Percentiles rank a stretch among this genome's conserved stretches.
Evolutionary conservation across 2,113 vertebrate genomes (phyloP).

Genomic region (Coptodon bakossiorum): DNA sequence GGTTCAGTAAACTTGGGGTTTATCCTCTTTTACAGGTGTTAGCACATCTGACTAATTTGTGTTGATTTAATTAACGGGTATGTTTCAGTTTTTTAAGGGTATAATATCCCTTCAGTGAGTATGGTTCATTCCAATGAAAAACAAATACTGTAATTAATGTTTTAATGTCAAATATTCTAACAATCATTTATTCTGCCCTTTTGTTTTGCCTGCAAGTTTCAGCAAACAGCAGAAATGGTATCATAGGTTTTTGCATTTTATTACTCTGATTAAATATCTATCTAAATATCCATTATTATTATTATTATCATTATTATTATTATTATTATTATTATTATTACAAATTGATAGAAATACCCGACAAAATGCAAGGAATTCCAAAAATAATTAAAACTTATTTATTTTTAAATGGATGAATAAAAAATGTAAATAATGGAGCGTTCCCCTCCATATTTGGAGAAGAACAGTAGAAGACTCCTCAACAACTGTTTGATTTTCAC

Average conservation of each 20-base stretch:
- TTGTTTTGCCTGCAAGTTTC: background rate
- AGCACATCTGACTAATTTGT: background rate
- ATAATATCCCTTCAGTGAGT: background rate
- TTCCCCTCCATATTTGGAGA: background rate
- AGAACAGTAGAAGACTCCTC: background rate
- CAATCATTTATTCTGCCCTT: background rate
- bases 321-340: background rate
- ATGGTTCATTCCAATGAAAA: background rate
- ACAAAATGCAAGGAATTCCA: background rate
- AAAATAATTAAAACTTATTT: background rate
- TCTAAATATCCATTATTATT: background rate
- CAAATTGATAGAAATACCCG: rapidly evolving
- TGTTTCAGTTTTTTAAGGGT: background rate
- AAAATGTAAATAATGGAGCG: background rate
- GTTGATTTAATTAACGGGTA: background rate
- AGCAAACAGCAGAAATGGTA: background rate
- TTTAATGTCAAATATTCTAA: background rate
- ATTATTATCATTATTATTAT: background rate
- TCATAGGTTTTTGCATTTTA: background rate
- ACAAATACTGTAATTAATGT: background rate
- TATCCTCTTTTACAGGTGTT: background rate
- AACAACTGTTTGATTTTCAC: background rate
- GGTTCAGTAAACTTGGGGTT: background rate
- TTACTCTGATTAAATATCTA: background rate
- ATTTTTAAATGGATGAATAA: background rate